Percentiles rank a stretch among this genome's conserved stretches.
Evolutionary conservation across 1,140 invertebrate species (phyloP).

Genomic region (Hormaphis cornu): DNA sequence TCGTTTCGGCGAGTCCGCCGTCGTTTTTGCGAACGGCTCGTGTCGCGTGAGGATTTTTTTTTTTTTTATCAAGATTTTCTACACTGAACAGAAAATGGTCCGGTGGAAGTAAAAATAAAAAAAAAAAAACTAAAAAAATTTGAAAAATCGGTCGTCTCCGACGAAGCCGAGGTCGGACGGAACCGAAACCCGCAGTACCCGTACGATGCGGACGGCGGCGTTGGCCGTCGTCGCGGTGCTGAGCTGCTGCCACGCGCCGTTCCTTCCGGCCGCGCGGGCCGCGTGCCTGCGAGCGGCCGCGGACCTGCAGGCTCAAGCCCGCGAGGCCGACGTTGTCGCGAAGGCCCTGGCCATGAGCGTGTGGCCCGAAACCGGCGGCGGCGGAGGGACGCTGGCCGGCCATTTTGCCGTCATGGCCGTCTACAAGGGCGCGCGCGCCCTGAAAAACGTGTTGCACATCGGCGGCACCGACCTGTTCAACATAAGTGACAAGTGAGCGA

Average conservation of each 20-base stretch:
- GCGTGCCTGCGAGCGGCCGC: neutral
- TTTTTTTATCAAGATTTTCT: no score
- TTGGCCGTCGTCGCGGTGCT: neutral
- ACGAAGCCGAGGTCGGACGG: neutral
- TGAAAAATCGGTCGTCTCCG: no score
- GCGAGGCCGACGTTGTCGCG: neutral
- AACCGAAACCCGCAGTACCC: no score
- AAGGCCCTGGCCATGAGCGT: conserved; percentile 9
- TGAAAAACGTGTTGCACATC: conserved; percentile 3
- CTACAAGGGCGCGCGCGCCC: neutral
- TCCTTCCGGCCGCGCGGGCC: neutral
- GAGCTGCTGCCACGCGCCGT: neutral
- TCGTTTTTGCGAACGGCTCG: no score
- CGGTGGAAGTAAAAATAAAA: no score
- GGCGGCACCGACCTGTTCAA: conserved; percentile 12
- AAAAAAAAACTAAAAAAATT: no score
- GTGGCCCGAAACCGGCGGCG: neutral
- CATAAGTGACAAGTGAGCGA: conserved; percentile 21
- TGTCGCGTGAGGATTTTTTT: no score
- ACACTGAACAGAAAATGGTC: no score
- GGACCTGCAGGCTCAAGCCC: conserved; percentile 2
- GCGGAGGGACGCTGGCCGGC: neutral
- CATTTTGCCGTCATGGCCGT: conserved; percentile 23
- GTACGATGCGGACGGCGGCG: neutral
- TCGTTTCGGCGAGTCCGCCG: no score